Evolutionary conservation across 2,888 invertebrate genomes (phyloP).

Genomic region (Campoletis raptor): DNA sequence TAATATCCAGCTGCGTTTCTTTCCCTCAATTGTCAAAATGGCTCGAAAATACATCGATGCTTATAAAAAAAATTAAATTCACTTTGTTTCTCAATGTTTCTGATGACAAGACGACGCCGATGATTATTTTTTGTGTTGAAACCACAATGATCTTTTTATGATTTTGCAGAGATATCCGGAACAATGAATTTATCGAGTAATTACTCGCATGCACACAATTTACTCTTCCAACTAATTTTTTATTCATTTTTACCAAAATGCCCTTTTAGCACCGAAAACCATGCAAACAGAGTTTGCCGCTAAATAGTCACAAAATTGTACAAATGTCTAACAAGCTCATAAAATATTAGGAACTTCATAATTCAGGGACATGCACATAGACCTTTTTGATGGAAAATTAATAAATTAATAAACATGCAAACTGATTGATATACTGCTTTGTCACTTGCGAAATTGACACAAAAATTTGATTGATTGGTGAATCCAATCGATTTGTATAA

Average conservation of each 20-base stretch:
- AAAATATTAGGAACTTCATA: neutral
- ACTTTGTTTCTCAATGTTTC: neutral
- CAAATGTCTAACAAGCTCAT: neutral
- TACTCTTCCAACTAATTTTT: neutral
- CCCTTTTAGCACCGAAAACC: neutral
- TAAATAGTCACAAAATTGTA: neutral
- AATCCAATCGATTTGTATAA: neutral
- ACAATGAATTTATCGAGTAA: neutral
- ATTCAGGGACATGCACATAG: neutral
- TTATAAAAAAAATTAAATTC: neutral
- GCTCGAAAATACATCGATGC: neutral
- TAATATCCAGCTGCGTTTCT: neutral
- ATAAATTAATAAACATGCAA: neutral
- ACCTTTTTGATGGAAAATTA: neutral
- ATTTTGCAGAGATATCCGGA: neutral
- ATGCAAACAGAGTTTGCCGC: neutral
- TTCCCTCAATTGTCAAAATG: neutral
- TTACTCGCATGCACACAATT: neutral
- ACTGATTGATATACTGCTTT: neutral
- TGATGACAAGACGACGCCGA: slow-evolving; percentile 8
- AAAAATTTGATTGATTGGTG: neutral
- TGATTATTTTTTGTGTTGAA: slow-evolving; percentile 11
- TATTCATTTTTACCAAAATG: neutral
- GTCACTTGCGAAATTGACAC: neutral
- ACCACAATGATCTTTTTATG: neutral